Base-by-base conservation (phyloP, 92 coral and sea anemone species). In the Micromussa lordhowensis region DNA sequence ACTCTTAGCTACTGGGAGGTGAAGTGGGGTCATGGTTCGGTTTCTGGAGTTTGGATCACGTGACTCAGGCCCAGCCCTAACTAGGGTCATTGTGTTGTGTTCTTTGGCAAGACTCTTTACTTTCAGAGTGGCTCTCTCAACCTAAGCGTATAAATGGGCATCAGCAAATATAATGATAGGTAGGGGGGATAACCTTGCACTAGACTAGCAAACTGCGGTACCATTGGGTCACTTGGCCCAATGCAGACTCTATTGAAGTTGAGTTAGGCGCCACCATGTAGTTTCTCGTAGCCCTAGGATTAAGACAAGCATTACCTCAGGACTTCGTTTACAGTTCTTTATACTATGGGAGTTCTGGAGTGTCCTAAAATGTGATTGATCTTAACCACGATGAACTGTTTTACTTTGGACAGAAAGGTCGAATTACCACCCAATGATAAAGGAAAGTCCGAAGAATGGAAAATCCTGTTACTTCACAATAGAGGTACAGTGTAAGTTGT, bases 401-500 rank as follows among this genome's bases (percentile, higher is more conserved):
- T 38, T 22, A 48, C 88, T 51, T 32, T 79, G 68, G 70, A 80
- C 94, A 92, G 94, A 61, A 30, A 86, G 80, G 77, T 92, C 96
- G 7, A 75, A 83, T 2, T 95, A 95, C 58, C 94, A 95, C 86
- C 96, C 98, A 15, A 86, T 69, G 83, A 89, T 95, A 15, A 93
- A 92, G 57, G 92, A 92, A 26, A 82, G 96, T 68, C 94, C 96
- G 3, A 93, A 88, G 77, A 94, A 92, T 61, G 96, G 96, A 55
- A 95, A 91, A 71, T 95, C 96, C 3, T 93, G 96, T 74, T 93
- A 95, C 87, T 95, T 95, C 81, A 95, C 94, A 13, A 86, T 95
- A 8, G 96, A 95, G 98, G 98, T 95, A 89, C 26, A 5, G 21
- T 53, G 38, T 21, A 18, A 26, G 14, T 40, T 53, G 14, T 14